Conservation (phyloP, 2,113 vertebrate species). For the Cromileptes altivelis region DNA sequence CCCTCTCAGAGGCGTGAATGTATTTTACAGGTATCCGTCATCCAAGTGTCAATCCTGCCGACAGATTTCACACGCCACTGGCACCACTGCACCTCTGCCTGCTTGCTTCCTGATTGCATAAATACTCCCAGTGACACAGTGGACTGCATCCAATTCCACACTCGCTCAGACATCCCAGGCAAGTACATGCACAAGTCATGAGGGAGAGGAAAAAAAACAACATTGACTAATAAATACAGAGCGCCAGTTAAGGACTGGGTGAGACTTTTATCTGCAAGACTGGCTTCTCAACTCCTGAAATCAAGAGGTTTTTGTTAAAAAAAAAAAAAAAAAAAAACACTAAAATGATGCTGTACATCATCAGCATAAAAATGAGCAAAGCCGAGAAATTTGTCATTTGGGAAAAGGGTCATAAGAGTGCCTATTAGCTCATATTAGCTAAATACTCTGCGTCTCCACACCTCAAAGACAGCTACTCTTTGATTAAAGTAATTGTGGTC, state of each 20-base stretch:
- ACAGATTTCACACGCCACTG: constrained; percentile 88
- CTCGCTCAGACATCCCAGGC: constrained; percentile 63
- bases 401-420: constrained; percentile 60
- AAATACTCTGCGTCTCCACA: constrained; percentile 55
- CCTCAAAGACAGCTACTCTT: constrained; percentile 63
- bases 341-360: constrained; percentile 28
- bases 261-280: constrained; percentile 38
- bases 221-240: constrained; percentile 56
- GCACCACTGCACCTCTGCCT: constrained; percentile 79
- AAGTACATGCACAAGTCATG: constrained; percentile 61
- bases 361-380: constrained; percentile 39
- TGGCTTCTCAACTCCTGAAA: constrained; percentile 33
- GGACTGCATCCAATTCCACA: constrained; percentile 81
- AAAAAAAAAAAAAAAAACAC: constrained; percentile 23
- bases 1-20: constrained; percentile 82
- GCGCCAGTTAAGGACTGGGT: constrained; percentile 30
- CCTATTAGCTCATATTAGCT: constrained; percentile 63
- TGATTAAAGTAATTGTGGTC: constrained; percentile 71
- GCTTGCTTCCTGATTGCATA: constrained; percentile 75
- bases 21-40: constrained; percentile 88
- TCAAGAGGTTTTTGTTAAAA: constrained; percentile 27
- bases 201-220: constrained; percentile 3
- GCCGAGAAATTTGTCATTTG: constrained; percentile 56
- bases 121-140: constrained; percentile 77
- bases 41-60: constrained; percentile 84